Conservation (phyloP, 2,797 vertebrate genomes). For the Galaxias olidus region DNA sequence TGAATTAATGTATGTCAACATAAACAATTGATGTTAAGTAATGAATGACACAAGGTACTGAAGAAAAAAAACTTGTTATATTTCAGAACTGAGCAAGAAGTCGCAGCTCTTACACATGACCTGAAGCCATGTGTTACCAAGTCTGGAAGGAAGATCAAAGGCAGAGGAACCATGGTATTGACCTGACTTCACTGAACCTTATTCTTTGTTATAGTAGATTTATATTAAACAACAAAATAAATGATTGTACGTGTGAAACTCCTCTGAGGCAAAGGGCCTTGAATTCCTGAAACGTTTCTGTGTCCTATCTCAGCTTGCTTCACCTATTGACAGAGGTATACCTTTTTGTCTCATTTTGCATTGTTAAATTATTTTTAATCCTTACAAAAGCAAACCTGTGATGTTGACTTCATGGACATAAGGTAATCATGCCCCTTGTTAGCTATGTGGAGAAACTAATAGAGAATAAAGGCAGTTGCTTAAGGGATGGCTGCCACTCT, state of each 20-base stretch:
- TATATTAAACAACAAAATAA: background rate
- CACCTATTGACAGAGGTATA: slow-evolving; percentile 17
- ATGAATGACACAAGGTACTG: too few relatives aligned
- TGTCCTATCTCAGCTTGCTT: slow-evolving; percentile 14
- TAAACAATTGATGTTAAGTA: background rate
- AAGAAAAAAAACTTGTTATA: too few relatives aligned
- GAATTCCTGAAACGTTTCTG: too few relatives aligned
- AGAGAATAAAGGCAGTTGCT: slow-evolving; percentile 20
- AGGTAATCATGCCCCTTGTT: slow-evolving; percentile 30
- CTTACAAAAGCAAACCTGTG: slow-evolving; percentile 35
- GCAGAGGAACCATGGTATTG: slow-evolving; percentile 95
- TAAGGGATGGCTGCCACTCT: slow-evolving; percentile 14
- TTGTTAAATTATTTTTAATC: slow-evolving; percentile 32
- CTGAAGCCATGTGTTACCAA: slow-evolving; percentile 93
- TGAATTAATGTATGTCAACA: too few relatives aligned
- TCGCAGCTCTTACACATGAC: slow-evolving; percentile 67
- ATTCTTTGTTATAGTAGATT: too few relatives aligned
- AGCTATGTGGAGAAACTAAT: slow-evolving; percentile 25
- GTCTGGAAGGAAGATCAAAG: slow-evolving; percentile 96
- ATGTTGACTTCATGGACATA: slow-evolving; percentile 38
- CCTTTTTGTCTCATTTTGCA: slow-evolving; percentile 35
- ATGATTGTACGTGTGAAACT: background rate
- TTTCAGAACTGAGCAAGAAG: slow-evolving; percentile 81
- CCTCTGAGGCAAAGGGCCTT: background rate
- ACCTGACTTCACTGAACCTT: too few relatives aligned